Evolutionary conservation across 2,113 vertebrate genomes (phyloP).

Genomic region (Panthera uncia): DNA sequence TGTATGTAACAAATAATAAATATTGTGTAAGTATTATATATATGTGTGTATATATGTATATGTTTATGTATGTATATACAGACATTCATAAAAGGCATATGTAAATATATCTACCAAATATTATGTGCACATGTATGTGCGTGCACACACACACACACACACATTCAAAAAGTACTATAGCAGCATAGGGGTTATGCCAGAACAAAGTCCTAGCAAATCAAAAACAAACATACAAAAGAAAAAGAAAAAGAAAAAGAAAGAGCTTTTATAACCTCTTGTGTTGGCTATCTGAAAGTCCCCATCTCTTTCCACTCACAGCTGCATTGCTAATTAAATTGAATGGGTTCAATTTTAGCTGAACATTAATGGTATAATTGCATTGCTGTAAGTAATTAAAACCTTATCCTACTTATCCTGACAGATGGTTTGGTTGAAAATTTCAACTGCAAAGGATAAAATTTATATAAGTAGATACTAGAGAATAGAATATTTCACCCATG

Average conservation of each 20-base stretch:
- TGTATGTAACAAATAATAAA: neutral
- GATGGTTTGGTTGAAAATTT: conserved; percentile 79
- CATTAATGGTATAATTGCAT: conserved; percentile 81
- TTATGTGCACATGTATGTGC: neutral
- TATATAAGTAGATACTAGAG: conserved; percentile 67
- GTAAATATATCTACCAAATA: neutral
- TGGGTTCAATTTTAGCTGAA: conserved; percentile 78
- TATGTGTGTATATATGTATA: neutral
- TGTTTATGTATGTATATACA: neutral
- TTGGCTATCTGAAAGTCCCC: conserved; percentile 63
- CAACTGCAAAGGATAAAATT: conserved; percentile 72
- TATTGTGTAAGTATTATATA: neutral
- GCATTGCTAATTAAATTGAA: conserved; percentile 80
- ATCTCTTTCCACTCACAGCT: conserved; percentile 70
- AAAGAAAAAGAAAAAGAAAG: neutral
- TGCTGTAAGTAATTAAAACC: conserved; percentile 82
- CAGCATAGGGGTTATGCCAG: neutral
- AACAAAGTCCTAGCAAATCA: conserved; percentile 6
- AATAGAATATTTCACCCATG: conserved; percentile 54
- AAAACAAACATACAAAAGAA: neutral
- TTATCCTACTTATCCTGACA: conserved; percentile 79
- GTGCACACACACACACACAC: neutral
- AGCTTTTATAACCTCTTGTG: conserved; percentile 54
- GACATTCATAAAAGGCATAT: neutral
- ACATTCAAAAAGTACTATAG: neutral